Evolutionary conservation across 2,113 vertebrate species (phyloP).

Genomic region (Porphyrio hochstetteri): DNA sequence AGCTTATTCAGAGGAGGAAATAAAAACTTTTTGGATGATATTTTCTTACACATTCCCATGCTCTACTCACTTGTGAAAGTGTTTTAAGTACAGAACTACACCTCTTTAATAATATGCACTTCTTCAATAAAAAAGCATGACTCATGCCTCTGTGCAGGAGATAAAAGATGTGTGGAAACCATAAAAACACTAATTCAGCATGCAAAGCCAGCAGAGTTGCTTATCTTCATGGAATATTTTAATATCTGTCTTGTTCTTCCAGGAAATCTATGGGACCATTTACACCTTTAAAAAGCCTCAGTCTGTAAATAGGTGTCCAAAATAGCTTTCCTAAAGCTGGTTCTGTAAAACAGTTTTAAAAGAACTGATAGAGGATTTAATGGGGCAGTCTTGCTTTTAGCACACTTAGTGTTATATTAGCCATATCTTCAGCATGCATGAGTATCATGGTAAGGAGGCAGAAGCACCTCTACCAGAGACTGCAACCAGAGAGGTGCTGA

Average conservation of each 20-base stretch:
- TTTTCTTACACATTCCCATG: background rate
- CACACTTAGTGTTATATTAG: background rate
- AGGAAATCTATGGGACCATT: background rate
- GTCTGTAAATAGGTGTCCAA: background rate
- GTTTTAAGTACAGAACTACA: background rate
- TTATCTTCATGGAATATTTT: slow-evolving; percentile 26
- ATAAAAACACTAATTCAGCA: slow-evolving; percentile 10
- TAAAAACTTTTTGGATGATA: slow-evolving; percentile 12
- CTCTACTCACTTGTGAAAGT: background rate
- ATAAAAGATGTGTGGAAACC: slow-evolving; percentile 35
- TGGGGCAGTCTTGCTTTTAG: background rate
- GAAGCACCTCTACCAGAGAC: background rate
- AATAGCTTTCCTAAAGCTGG: background rate
- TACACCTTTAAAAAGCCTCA: background rate
- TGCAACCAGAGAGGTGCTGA: background rate
- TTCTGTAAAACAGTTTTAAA: background rate
- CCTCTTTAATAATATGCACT: background rate
- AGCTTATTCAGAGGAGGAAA: background rate
- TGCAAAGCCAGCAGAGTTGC: background rate
- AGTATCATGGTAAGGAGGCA: background rate
- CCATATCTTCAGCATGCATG: background rate
- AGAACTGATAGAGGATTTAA: background rate
- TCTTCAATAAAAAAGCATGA: slow-evolving; percentile 25
- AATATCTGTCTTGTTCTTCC: background rate
- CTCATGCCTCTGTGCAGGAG: slow-evolving; percentile 2